phyloP scores from a whole-genome alignment of 2,113 vertebrate species.

The Aepyceros melampus region DNA sequence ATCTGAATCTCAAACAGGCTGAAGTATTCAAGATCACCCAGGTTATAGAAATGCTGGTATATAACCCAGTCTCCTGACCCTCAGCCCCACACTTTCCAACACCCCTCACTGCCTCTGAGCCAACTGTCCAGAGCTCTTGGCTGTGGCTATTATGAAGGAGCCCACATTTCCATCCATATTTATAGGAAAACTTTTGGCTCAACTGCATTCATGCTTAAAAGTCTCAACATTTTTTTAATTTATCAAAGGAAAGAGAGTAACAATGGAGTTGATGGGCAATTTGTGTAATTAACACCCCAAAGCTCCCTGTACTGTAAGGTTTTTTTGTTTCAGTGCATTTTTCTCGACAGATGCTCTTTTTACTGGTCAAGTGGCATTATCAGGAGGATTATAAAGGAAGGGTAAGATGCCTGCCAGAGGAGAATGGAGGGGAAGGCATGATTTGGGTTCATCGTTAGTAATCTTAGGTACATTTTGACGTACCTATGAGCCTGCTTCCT shows the following conservation, averaged over 20 bases:
- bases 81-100: not conserved
- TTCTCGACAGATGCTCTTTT: conserved; percentile 69
- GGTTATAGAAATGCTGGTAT: not conserved
- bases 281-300: conserved; percentile 76
- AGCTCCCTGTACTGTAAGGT: conserved; percentile 51
- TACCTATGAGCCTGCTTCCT: conserved; percentile 47
- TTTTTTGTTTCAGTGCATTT: conserved; percentile 47
- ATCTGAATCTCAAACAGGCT: not conserved
- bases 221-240: conserved; percentile 45
- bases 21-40: not conserved
- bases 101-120: not conserved
- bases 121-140: not conserved
- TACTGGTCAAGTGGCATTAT: conserved; percentile 58
- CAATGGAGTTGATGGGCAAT: conserved; percentile 73
- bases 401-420: not conserved
- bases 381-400: conserved; percentile 13
- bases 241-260: conserved; percentile 65
- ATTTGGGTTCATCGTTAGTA: not conserved
- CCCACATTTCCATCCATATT: conserved; percentile 22
- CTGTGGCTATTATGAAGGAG: not conserved
- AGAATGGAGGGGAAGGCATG: not conserved
- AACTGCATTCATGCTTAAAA: conserved; percentile 30
- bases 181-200: conserved; percentile 42
- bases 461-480: conserved; percentile 28
- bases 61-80: not conserved